phyloP scores from a whole-genome alignment of 2,888 invertebrate genomes.

The Agonopterix subpropinquella region DNA sequence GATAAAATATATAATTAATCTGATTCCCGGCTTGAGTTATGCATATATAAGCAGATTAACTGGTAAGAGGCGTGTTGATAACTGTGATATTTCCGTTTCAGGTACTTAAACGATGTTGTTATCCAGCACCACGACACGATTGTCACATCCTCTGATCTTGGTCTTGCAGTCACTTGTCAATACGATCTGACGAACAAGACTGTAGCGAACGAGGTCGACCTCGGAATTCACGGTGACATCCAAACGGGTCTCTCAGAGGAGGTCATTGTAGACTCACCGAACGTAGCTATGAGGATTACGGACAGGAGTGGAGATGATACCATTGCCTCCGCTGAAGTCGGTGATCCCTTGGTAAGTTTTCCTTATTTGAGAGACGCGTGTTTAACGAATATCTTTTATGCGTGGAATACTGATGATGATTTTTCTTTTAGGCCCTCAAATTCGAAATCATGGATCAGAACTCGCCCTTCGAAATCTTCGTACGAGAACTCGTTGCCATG shows the following conservation, averaged over 20 bases:
- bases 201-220: constrained; percentile 93
- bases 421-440: constrained; percentile 80
- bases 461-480: constrained; percentile 97
- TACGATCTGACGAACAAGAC: constrained; percentile 96
- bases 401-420: neutral
- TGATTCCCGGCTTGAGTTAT: neutral
- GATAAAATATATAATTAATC: constrained; percentile 22
- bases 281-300: constrained; percentile 95
- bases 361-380: neutral
- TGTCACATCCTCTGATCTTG: constrained; percentile 95
- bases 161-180: constrained; percentile 94
- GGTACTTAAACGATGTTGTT: constrained; percentile 92
- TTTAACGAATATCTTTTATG: neutral
- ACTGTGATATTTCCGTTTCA: constrained; percentile 24
- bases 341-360: constrained; percentile 83
- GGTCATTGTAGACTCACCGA: constrained; percentile 94
- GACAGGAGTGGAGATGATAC: constrained; percentile 89
- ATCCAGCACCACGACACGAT: constrained; percentile 97
- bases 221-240: constrained; percentile 92
- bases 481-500: constrained; percentile 94
- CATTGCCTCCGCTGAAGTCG: constrained; percentile 92
- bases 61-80: constrained; percentile 3
- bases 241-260: constrained; percentile 91
- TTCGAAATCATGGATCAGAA: constrained; percentile 95
- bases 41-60: neutral